A percentile compares a stretch with the other conserved stretches of the same genome.
phyloP scores from a whole-genome alignment of 1,140 invertebrate species.

The Rhagoletis zephyria region DNA sequence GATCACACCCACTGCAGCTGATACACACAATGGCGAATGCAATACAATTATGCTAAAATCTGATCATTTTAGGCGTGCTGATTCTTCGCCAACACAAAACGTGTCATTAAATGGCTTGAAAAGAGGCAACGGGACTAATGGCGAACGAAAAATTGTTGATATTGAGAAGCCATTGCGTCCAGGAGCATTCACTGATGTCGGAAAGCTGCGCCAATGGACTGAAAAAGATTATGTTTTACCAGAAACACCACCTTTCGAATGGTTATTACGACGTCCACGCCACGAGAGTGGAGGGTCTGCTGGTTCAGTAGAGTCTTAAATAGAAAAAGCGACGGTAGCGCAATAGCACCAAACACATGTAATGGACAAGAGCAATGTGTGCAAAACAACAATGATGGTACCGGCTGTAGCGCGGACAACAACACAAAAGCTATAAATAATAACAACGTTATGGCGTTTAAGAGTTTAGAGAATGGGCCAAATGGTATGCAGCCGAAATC shows the following conservation, averaged over 20 bases:
- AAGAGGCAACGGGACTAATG: neutral
- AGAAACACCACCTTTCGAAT: slow-evolving; percentile 81
- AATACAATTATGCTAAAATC: slow-evolving; percentile 87
- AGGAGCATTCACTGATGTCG: slow-evolving; percentile 80
- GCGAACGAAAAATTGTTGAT: slow-evolving; percentile 71
- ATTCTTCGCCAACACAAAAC: slow-evolving; percentile 26
- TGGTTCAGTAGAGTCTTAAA: slow-evolving; percentile 68
- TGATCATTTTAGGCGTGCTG: slow-evolving; percentile 87
- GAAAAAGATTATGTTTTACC: slow-evolving; percentile 78
- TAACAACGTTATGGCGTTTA: slow-evolving; percentile 67
- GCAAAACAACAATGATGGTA: slow-evolving; percentile 61
- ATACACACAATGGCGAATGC: slow-evolving; percentile 74
- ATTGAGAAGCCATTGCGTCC: slow-evolving; percentile 80
- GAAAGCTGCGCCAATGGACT: slow-evolving; percentile 74
- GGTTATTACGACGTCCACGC: slow-evolving; percentile 73
- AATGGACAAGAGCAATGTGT: slow-evolving; percentile 76
- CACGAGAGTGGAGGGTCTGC: slow-evolving; percentile 61
- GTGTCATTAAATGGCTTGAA: neutral
- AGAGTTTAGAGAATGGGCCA: slow-evolving; percentile 66
- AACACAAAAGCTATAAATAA: slow-evolving; percentile 60
- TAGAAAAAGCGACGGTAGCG: slow-evolving; percentile 62
- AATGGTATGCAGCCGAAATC: slow-evolving; percentile 32
- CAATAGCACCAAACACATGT: slow-evolving; percentile 36
- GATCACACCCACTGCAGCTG: slow-evolving; percentile 85
- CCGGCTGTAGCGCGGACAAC: slow-evolving; percentile 60